Conservation (phyloP, 1,140 invertebrate genomes). For the Nymphalis io region DNA sequence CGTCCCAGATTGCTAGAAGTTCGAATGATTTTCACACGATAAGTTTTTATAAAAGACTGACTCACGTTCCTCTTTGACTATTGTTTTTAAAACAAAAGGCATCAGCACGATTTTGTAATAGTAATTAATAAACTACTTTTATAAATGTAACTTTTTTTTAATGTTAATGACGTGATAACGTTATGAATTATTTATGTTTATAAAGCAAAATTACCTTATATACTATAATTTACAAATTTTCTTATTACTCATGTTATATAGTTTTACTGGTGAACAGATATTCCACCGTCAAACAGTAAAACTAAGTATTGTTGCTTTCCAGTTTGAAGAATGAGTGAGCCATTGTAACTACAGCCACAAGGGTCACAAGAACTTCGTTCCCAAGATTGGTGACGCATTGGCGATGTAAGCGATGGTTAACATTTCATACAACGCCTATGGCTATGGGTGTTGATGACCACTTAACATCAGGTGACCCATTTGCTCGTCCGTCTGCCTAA, state of each 20-base stretch:
- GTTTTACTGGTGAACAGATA: no score
- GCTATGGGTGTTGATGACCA: no score
- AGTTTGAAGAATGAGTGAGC: no score
- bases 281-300: no score
- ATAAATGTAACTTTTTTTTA: neutral
- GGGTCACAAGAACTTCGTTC: no score
- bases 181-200: neutral
- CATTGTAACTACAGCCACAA: no score
- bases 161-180: neutral
- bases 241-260: neutral
- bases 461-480: no score
- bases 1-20: slow-evolving; percentile 49
- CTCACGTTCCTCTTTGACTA: slow-evolving; percentile 51
- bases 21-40: slow-evolving; percentile 67
- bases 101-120: slow-evolving; percentile 26
- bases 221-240: neutral
- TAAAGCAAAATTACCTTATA: neutral
- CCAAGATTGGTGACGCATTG: no score
- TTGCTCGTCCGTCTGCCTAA: no score
- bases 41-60: slow-evolving; percentile 49
- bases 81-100: slow-evolving; percentile 60
- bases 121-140: slow-evolving; percentile 24
- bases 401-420: no score
- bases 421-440: no score
- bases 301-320: no score